A percentile compares a stretch with the other conserved stretches of the same genome.
Conservation (phyloP, 2,113 vertebrate species). For the Climacteris rufus region DNA sequence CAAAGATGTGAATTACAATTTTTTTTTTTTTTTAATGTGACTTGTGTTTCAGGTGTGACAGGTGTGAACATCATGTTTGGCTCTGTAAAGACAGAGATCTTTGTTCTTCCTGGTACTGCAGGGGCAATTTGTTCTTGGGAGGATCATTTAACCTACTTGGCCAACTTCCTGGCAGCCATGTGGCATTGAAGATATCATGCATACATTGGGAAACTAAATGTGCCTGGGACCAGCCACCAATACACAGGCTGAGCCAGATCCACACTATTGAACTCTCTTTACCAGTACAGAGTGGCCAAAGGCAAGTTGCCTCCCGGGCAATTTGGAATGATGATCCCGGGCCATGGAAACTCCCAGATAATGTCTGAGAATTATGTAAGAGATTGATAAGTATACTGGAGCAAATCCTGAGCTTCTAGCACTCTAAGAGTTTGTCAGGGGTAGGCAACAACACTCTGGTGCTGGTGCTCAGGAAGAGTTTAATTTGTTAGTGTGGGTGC, state of each 20-base stretch:
- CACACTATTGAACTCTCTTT: not conserved
- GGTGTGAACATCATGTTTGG: not conserved
- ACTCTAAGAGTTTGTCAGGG: not conserved
- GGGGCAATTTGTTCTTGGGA: not conserved
- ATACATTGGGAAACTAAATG: not conserved
- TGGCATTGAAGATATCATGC: rapidly evolving
- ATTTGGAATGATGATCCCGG: rapidly evolving
- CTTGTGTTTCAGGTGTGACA: rapidly evolving
- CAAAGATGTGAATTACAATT: not conserved
- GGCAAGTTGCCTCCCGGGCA: not conserved
- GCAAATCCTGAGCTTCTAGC: not conserved
- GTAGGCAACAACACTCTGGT: not conserved
- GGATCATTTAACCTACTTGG: not conserved
- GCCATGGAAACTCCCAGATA: not conserved
- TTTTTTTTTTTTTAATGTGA: not conserved
- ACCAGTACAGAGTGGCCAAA: not conserved
- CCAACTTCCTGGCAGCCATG: not conserved
- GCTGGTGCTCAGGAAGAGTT: not conserved
- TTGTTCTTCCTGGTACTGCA: not conserved
- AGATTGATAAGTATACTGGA: not conserved
- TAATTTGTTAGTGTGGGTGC: not conserved
- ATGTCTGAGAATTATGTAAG: not conserved
- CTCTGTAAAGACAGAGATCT: not conserved
- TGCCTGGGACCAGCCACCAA: not conserved
- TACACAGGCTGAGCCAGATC: not conserved